These are phyloP conservation scores for Lasius platythorax DNA, from an alignment of 2,888 invertebrate genomes.

Conservation along the genomic window DNA sequence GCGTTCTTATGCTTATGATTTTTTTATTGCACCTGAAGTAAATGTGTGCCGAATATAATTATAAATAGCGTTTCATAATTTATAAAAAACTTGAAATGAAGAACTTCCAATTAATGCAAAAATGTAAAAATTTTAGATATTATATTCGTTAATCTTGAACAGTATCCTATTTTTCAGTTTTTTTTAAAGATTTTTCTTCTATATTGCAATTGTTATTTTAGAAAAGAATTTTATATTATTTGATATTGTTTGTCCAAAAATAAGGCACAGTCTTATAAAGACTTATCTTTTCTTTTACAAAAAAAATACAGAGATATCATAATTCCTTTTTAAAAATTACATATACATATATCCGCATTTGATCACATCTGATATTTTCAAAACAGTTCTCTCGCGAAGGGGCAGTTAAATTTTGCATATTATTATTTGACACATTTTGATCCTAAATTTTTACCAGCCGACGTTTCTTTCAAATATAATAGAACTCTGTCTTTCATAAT, in stretches of 20 bases:
- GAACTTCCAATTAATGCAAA: neutral
- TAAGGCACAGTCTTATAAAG: neutral
- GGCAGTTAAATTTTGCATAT: neutral
- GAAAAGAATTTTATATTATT: neutral
- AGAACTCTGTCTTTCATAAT: neutral
- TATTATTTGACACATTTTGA: neutral
- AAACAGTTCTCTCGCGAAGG: neutral
- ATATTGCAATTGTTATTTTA: neutral
- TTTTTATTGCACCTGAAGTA: neutral
- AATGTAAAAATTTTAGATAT: conserved; percentile 8
- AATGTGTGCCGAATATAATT: neutral
- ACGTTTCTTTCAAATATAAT: neutral
- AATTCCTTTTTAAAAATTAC: neutral
- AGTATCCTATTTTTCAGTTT: neutral
- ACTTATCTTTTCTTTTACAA: neutral
- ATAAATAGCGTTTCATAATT: conserved; percentile 3
- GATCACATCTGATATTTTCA: neutral
- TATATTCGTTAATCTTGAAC: neutral
- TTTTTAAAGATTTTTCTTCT: neutral
- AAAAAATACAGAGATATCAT: neutral
- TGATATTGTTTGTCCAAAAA: neutral
- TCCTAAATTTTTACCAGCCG: neutral
- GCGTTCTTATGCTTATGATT: neutral
- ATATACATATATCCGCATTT: neutral
- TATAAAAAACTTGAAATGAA: neutral